phyloP scores from a whole-genome alignment of 2,888 invertebrate species.

The Phymatocera aterrima region DNA sequence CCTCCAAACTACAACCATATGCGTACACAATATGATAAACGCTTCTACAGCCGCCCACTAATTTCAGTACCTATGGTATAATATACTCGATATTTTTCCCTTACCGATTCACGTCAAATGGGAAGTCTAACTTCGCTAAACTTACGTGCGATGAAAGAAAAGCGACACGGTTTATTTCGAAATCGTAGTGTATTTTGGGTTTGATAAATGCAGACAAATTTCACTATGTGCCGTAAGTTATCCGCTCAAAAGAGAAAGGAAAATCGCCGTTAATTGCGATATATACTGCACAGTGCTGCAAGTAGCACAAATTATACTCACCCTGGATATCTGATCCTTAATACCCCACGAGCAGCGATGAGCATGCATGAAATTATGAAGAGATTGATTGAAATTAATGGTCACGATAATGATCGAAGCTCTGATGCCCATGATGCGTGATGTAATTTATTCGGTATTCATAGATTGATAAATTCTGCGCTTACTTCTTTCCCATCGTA shows the following conservation, averaged over 20 bases:
- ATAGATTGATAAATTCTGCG: no score
- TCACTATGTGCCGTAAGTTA: no score
- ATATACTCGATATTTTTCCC: neutral
- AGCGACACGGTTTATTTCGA: no score
- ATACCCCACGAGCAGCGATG: neutral
- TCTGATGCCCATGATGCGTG: neutral
- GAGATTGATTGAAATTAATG: neutral
- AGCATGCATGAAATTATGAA: neutral
- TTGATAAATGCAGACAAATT: no score
- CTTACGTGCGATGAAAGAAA: neutral
- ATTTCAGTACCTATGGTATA: no score
- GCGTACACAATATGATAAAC: no score
- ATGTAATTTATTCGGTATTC: neutral
- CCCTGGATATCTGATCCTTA: constrained; percentile 3
- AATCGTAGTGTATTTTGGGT: no score
- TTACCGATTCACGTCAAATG: neutral
- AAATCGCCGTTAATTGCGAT: neutral
- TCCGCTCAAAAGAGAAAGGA: neutral
- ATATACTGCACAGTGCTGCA: neutral
- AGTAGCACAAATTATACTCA: neutral
- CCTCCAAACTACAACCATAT: no score
- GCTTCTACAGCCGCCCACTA: no score
- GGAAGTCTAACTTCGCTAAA: neutral
- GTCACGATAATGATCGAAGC: neutral
- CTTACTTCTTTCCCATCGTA: constrained; percentile 58